Evolutionary conservation across 2,888 invertebrate genomes (phyloP), one percentile per base, ranked within the genome.

Genomic region (Dynastes tityus): DNA sequence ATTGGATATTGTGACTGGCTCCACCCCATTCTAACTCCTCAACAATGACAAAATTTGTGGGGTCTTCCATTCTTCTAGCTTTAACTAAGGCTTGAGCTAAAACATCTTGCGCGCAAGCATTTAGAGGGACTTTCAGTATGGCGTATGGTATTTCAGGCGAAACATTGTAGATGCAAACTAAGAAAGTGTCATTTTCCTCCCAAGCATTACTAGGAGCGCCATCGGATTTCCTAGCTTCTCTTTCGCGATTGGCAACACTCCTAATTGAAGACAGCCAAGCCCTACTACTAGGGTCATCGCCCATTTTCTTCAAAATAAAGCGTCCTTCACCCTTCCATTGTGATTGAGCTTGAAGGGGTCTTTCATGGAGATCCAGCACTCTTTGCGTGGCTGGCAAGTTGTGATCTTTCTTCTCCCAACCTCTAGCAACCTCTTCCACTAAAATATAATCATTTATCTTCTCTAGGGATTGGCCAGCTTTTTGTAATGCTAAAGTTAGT

Each of bases 61-160:
- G 96, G 83, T 97, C 95, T 84, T 97, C 97, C 85, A 95, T 93
- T 4, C 97, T 92, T 9, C 97, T 90, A 0, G 97, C 97, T 88
- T 98, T 97, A 0, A 97, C 94, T 82, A 98, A 89, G 0, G 97
- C 97, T 89, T 97, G 97, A 65, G 96, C 94, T 1, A 98, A 92
- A 0, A 98, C 96, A 85, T 97, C 97, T 78, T 96, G 95, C 0
- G 97, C 95, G 2, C 96, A 95, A 2, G 97, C 96, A 81, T 93
- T 94, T 2, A 95, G 90, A 0, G 95, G 95, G 0, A 95, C 95
- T 89, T 97, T 95, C 49, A 98, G 90, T 83, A 98, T 97, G 4
- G 97, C 97, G 88, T 98, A 98, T 0, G 98, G 97, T 84, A 98
- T 97, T 87, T 97, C 97, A 0, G 96, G 96, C 0, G 97, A 96